Percentiles rank a stretch among this genome's conserved stretches.
Conservation (phyloP, 2,888 invertebrate genomes). For the Andrena chrysosceles region DNA sequence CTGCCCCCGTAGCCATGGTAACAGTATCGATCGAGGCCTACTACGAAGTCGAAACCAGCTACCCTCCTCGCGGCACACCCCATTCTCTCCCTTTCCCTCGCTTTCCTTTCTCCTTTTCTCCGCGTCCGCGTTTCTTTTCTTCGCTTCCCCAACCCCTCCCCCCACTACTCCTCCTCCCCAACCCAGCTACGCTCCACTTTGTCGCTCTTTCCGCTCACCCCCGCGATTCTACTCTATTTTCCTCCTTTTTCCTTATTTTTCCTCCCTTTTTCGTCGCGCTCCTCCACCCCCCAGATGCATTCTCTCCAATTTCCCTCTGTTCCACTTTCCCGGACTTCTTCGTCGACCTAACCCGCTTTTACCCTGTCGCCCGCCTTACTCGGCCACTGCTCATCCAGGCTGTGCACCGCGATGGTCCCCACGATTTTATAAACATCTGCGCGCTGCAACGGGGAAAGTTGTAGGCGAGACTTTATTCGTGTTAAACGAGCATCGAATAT, state of each 20-base stretch:
- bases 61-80: conserved; percentile 48
- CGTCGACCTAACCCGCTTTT: conserved; percentile 32
- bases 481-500: too few relatives aligned
- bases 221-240: background rate
- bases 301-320: conserved; percentile 45
- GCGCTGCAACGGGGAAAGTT: too few relatives aligned
- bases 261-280: background rate
- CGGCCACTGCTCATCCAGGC: background rate
- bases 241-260: background rate
- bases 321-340: conserved; percentile 46
- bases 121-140: background rate
- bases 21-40: conserved; percentile 76
- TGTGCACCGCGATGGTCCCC: background rate
- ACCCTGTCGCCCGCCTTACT: conserved; percentile 10
- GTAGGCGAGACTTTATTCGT: too few relatives aligned
- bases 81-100: conserved; percentile 36
- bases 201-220: conserved; percentile 7
- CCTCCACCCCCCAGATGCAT: background rate
- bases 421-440: too few relatives aligned
- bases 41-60: conserved; percentile 68
- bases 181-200: conserved; percentile 16
- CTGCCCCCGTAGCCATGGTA: conserved; percentile 72
- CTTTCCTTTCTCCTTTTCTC: conserved; percentile 18
- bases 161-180: background rate
- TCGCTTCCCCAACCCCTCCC: background rate